phyloP scores from a whole-genome alignment of 2,888 invertebrate species.

The Toxonevra muliebris region DNA sequence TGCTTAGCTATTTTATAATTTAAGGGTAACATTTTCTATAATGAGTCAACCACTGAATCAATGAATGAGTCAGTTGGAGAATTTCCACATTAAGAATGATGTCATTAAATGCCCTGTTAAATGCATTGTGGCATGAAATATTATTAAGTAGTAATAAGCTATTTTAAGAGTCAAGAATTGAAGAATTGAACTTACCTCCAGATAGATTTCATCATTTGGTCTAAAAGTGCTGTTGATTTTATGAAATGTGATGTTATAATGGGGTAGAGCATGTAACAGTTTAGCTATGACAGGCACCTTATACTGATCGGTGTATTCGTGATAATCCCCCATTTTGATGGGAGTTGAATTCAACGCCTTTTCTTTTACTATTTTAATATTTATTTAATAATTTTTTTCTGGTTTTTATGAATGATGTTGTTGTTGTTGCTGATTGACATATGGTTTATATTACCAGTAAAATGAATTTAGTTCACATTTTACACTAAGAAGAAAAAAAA shows the following conservation, averaged over 20 bases:
- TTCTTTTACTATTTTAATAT: not conserved
- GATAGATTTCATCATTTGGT: slow-evolving; percentile 87
- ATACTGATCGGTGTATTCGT: slow-evolving; percentile 75
- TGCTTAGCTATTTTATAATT: no score
- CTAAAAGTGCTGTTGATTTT: slow-evolving; percentile 91
- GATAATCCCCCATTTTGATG: slow-evolving; percentile 59
- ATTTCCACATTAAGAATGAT: no score
- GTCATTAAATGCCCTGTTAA: no score
- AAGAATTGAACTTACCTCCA: slow-evolving; percentile 74
- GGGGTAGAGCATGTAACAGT: slow-evolving; percentile 89
- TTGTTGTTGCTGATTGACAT: slow-evolving; percentile 2
- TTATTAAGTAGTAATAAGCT: not conserved
- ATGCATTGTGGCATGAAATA: no score
- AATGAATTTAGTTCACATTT: slow-evolving; percentile 5
- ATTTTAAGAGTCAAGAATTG: no score
- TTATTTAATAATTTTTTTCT: not conserved
- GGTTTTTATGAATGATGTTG: not conserved
- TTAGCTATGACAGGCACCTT: slow-evolving; percentile 85
- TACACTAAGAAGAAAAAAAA: slow-evolving; percentile 20
- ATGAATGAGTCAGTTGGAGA: no score
- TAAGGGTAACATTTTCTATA: no score
- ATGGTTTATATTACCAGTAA: no score
- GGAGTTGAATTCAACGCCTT: not conserved
- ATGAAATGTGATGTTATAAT: slow-evolving; percentile 90
- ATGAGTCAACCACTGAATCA: no score